Evolutionary conservation across 2,888 invertebrate genomes (phyloP).

Genomic region (Rotaria macrura): DNA sequence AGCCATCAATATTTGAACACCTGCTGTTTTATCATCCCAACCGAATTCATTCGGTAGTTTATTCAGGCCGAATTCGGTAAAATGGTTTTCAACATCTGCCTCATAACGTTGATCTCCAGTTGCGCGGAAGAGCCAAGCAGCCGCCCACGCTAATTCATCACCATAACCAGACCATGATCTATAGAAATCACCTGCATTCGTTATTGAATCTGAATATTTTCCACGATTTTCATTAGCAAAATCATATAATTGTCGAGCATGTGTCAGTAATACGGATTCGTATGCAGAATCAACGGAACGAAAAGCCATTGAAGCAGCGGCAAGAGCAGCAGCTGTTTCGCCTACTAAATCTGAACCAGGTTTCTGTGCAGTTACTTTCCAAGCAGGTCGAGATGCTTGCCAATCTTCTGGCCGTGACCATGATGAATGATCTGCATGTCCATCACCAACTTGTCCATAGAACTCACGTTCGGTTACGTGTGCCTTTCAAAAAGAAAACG

Average conservation of each 20-base stretch:
- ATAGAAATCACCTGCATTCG: constrained; percentile 53
- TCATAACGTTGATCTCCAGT: constrained; percentile 38
- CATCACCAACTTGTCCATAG: constrained; percentile 44
- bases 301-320: constrained; percentile 54
- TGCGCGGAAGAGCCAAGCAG: constrained; percentile 41
- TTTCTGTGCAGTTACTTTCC: constrained; percentile 55
- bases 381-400: constrained; percentile 55
- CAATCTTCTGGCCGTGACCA: constrained; percentile 60
- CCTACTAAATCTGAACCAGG: constrained; percentile 59
- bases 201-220: constrained; percentile 54
- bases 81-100: constrained; percentile 37
- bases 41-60: constrained; percentile 40
- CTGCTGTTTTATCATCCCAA: constrained; percentile 42
- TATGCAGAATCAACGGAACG: constrained; percentile 42
- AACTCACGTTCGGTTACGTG: neutral
- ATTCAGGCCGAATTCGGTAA: constrained; percentile 26
- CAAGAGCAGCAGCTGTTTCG: constrained; percentile 57
- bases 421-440: constrained; percentile 55
- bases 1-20: constrained; percentile 37
- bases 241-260: constrained; percentile 53
- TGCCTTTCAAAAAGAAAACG: neutral
- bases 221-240: constrained; percentile 54
- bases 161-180: constrained; percentile 39
- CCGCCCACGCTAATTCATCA: constrained; percentile 43
- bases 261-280: constrained; percentile 50